These are phyloP conservation scores for Drosophila tripunctata DNA, from an alignment of 2,888 invertebrate species.

Conservation along the genomic window DNA sequence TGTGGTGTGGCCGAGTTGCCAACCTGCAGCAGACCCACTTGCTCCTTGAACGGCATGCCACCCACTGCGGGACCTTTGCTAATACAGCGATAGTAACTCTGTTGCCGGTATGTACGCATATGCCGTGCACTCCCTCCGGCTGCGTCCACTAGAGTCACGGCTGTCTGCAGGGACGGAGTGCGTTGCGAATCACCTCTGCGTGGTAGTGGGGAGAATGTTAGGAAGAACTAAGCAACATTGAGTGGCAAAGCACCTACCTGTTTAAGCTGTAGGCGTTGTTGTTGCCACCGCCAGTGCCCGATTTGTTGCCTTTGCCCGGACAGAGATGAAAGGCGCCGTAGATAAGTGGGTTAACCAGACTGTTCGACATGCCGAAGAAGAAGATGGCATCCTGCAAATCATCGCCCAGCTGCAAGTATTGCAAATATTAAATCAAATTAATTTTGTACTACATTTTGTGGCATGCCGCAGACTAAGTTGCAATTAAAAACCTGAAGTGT, in stretches of 20 bases:
- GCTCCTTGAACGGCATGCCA: constrained; percentile 68
- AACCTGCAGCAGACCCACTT: constrained; percentile 75
- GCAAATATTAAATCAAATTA: constrained; percentile 42
- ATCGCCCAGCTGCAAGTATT: constrained; percentile 87
- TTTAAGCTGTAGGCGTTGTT: constrained; percentile 82
- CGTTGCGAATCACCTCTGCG: constrained; percentile 83
- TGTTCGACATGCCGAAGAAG: constrained; percentile 94
- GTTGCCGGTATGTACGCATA: constrained; percentile 79
- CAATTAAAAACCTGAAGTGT: too few species aligned
- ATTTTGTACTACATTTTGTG: constrained; percentile 31
- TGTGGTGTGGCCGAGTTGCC: constrained; percentile 60
- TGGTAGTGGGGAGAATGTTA: neutral
- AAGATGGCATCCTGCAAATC: constrained; percentile 90
- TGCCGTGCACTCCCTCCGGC: constrained; percentile 77
- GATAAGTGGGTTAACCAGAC: constrained; percentile 93
- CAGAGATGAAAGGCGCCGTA: constrained; percentile 95
- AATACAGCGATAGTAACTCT: constrained; percentile 80
- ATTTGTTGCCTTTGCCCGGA: constrained; percentile 85
- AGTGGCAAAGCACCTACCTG: constrained; percentile 64
- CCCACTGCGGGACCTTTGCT: constrained; percentile 62
- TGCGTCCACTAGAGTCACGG: constrained; percentile 83
- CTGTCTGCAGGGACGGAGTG: constrained; percentile 83
- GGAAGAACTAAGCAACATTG: neutral
- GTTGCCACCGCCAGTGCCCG: constrained; percentile 70
- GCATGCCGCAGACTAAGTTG: constrained; percentile 11